Evolutionary conservation across 2,113 vertebrate genomes (phyloP), one percentile per base, ranked within the genome.

Genomic region (Malurus cyaneus): DNA sequence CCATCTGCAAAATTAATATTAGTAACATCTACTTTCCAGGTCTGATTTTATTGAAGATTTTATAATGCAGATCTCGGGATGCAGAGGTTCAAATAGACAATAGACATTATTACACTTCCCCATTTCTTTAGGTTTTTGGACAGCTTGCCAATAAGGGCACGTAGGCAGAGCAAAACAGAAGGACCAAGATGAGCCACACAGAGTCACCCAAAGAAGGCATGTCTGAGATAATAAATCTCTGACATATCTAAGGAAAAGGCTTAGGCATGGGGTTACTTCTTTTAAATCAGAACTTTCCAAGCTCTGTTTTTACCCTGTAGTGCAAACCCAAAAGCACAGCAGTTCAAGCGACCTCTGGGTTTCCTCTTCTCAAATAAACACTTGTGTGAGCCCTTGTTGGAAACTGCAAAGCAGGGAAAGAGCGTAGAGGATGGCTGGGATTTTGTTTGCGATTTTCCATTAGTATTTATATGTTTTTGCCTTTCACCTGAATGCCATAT

Each of bases 401-500:
- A 66, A 84, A 78, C 19, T n/a, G 21, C 6, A 1, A 18, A 64
- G 34, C 8, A 53, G n/a, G 16, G 25, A 49, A 78, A 76, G 62
- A 65, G 3, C 0, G 3, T 32, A 64, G 36, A 65, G n/a, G 26
- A 50, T 42, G 44, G 44, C n/a, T 83, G 36, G 41, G 36, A 66
- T 72, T 47, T 54, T 66, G 20, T 46, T 66, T 47, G 42, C 2
- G 7, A 6, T 62, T 91, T 83, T 70, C 34, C 25, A 24, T 46
- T 36, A 77, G 25, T 60, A 29, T 74, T 79, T 60, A 41, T 62
- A 28, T n/a, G 28, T 61, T 86, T 91, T 73, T 73, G n/a, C 47
- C 52, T 94, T 94, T 86, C 73, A n/a, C 52, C 72, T 69, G 74
- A 82, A 85, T 87, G 82, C 34, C 49, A 39, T 26, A 25, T 12